phyloP scores from a whole-genome alignment of 2,113 vertebrate genomes.

The Centropus unirufus region DNA sequence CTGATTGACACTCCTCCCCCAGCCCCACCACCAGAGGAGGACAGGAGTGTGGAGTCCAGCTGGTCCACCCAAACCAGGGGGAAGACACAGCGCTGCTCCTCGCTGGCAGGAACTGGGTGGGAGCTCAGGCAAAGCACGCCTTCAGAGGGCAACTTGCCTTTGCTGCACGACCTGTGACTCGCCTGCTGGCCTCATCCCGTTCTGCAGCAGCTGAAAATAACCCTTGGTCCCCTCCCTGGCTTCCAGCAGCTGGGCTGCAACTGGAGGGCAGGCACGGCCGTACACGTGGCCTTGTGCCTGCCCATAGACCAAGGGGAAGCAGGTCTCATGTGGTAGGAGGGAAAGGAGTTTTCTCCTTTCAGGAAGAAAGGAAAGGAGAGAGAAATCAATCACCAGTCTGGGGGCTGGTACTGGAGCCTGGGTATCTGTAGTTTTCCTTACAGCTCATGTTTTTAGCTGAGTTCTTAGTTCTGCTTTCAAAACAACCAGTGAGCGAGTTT shows the following conservation, averaged over 20 bases:
- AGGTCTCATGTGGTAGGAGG: not conserved
- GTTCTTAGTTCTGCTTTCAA: slow-evolving; percentile 19
- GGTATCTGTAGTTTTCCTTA: not conserved
- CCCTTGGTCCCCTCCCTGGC: not conserved
- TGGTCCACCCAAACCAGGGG: not conserved
- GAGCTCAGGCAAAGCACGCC: not conserved
- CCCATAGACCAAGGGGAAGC: not conserved
- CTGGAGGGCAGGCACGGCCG: not conserved
- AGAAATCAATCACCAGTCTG: not conserved
- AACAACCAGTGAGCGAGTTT: not conserved
- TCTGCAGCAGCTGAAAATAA: not conserved
- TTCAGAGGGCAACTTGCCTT: not conserved
- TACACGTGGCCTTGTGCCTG: not conserved
- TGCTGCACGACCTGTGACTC: not conserved
- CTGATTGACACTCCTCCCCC: not conserved
- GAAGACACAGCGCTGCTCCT: not conserved
- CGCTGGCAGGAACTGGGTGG: not conserved
- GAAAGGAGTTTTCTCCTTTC: not conserved
- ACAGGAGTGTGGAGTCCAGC: not conserved
- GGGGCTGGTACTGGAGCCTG: not conserved
- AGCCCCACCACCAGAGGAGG: not conserved
- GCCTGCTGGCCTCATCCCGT: not conserved
- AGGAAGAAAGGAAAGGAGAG: not conserved
- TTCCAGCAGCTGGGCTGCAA: not conserved
- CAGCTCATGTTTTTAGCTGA: not conserved